Base-by-base conservation (phyloP, 2,888 invertebrate species). In the Drosophila leonis region DNA sequence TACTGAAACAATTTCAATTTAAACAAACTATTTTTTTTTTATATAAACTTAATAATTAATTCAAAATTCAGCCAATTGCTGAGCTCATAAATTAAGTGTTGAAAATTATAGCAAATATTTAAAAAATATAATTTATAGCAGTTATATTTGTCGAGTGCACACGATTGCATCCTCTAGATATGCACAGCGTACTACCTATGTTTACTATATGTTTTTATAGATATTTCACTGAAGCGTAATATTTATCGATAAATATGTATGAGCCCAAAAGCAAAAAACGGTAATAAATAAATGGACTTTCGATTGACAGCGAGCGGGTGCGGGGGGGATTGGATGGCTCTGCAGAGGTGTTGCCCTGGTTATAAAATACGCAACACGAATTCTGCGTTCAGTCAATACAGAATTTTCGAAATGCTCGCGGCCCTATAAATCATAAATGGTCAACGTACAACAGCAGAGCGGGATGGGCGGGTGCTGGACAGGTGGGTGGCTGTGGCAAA, bases 391-490 rank as follows among this genome's bases (percentile, higher is more conserved):
- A 66, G 72, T 75, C 75, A 75, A 75, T 72, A 75, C 64, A 33
- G 37, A 65, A 49, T 49, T 13, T 33, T 33, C 51, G 74, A 71
- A 75, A 66, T 65, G 51, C 73, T 35, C 13, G 46, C 74, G 51
- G 41, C 35, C 37, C 15, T 15, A 75, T 75, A 75, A 75, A 75
- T 75, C 75, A 75, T 51, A 73, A 63, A 63, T 66, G 68, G 59
- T 63, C 71, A 68, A 42, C 56, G 51, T 15, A 1, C 56, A 42
- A 10, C 42, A 15, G 41, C 39, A 5, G 0, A 6, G 15, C 5
- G 48, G 35, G 2, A 20, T 2, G 15, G 44, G 12, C 10, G 4
- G 4, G 18, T 7, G 33, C 18, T 2, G 33, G 39, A n/a, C 15
- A 29, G 35, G 35, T 27, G 15, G 35, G 24, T 24, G 20, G 15